phyloP scores from a whole-genome alignment of 92 coral and sea anemone species.

The Nematostella vectensis region DNA sequence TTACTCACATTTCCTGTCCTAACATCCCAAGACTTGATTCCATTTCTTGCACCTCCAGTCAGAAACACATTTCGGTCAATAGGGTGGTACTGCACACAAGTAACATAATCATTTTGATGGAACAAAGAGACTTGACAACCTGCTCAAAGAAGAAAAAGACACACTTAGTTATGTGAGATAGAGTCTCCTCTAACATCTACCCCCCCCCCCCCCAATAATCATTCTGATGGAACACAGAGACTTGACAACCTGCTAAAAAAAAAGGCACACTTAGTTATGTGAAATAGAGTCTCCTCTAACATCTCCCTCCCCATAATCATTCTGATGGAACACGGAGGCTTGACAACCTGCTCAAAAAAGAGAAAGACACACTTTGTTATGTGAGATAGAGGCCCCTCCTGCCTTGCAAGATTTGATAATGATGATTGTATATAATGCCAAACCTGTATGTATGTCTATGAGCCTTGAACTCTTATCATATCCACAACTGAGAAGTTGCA shows the following conservation, averaged over 20 bases:
- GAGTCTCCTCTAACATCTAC: no score
- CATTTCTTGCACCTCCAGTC: slow-evolving; percentile 77
- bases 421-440: neutral
- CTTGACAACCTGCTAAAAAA: slow-evolving; percentile 47
- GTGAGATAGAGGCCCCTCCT: no score
- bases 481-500: slow-evolving; percentile 72
- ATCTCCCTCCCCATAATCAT: no score
- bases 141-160: slow-evolving; percentile 12
- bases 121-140: slow-evolving; percentile 47
- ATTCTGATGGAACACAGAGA: slow-evolving; percentile 46
- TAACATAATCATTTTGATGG: slow-evolving; percentile 68
- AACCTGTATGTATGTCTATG: slow-evolving; percentile 64
- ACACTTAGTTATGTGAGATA: no score
- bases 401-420: no score
- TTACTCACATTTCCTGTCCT: slow-evolving; percentile 72
- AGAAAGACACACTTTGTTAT: no score
- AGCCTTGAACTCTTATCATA: slow-evolving; percentile 85
- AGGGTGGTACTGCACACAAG: slow-evolving; percentile 85
- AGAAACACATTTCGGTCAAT: slow-evolving; percentile 51
- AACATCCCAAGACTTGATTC: slow-evolving; percentile 81
- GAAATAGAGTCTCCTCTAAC: neutral
- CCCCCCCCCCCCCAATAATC: no score
- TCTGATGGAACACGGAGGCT: slow-evolving; percentile 45
- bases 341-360: no score
- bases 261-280: no score